Evolutionary conservation across 2,888 invertebrate species (phyloP).

Genomic region (Nymphalis c-album): DNA sequence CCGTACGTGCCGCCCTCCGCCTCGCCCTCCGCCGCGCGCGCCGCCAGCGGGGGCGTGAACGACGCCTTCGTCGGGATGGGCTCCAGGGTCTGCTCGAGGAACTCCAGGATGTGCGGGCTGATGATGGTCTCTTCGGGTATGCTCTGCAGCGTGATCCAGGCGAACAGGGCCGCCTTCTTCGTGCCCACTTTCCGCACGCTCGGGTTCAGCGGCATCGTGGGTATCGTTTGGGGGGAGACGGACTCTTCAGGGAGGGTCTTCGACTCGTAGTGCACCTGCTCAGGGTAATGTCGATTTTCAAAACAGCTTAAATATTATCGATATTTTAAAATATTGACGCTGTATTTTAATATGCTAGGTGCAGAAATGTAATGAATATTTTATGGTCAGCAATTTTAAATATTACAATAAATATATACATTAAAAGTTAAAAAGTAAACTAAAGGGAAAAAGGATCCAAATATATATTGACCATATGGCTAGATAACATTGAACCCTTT

Average conservation of each 20-base stretch:
- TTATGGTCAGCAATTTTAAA: no score
- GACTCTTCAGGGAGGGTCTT: constrained; percentile 85
- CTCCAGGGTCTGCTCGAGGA: constrained; percentile 97
- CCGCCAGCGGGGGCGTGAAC: constrained; percentile 58
- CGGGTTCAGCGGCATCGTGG: constrained; percentile 34
- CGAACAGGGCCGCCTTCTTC: constrained; percentile 94
- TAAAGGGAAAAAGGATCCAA: no score
- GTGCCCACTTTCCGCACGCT: constrained; percentile 81
- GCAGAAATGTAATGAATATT: no score
- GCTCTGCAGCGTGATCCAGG: constrained; percentile 97
- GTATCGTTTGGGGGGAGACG: constrained; percentile 62
- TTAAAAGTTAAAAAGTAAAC: no score
- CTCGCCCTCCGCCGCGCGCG: constrained; percentile 46
- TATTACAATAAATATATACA: no score
- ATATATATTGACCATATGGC: no score
- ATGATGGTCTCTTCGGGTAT: constrained; percentile 99
- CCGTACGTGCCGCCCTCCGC: constrained; percentile 49
- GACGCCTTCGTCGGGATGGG: constrained; percentile 90
- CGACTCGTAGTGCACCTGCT: constrained; percentile 88
- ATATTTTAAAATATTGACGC: no score
- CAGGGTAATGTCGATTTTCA: background rate
- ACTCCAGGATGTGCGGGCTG: constrained; percentile 97
- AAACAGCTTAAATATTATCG: no score
- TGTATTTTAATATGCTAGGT: no score
- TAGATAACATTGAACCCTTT: no score